Base-by-base conservation (phyloP, 2,113 vertebrate species). In the Lagopus muta region DNA sequence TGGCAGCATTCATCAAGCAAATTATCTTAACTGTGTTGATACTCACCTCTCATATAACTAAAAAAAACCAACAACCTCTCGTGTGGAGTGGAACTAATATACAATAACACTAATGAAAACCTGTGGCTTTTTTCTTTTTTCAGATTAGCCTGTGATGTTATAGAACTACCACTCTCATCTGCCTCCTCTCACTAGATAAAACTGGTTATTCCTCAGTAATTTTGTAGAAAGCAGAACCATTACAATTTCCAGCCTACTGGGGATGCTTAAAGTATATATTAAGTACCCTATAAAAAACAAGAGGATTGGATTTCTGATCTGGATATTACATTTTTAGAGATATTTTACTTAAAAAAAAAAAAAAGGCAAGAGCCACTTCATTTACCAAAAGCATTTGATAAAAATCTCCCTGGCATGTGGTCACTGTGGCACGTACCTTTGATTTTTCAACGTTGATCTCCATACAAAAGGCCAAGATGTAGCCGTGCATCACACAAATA, bases 1-100 rank as follows among this genome's bases (percentile, higher is more conserved):
- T 96, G 95, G 95, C 96, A 97, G 52, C 25, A 54, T 87, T 82
- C 60, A 74, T 55, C 80, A 90, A 89, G 71, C 76, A 81, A 97
- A 96, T 96, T 93, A 94, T 80, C 89, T 32, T 76, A 84, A 82
- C 76, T 78, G 80, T 87, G 88, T 72, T 65, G 62, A 34, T 97
- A 61, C 54, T 94, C 85, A 92, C 72, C 78, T 81, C 96, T 95
- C 75, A 58, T 45, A 78, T 66, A 95, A 96, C 87, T 73, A 58
- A 89, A 79, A 90, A 67, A n/a, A 55, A 9, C 8, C 52, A 54
- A 54, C 52, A 30, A 54, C 30, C 67, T 74, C 88, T 81, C 76
- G 57, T 88, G 71, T 82, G 38, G 50, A 71, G 71, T 32, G 78
- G 89, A 83, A 92, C 36, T 91, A 88, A 91, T 92, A 95, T 52